phyloP scores from a whole-genome alignment of 1,140 invertebrate species.

The Hormaphis cornu region DNA sequence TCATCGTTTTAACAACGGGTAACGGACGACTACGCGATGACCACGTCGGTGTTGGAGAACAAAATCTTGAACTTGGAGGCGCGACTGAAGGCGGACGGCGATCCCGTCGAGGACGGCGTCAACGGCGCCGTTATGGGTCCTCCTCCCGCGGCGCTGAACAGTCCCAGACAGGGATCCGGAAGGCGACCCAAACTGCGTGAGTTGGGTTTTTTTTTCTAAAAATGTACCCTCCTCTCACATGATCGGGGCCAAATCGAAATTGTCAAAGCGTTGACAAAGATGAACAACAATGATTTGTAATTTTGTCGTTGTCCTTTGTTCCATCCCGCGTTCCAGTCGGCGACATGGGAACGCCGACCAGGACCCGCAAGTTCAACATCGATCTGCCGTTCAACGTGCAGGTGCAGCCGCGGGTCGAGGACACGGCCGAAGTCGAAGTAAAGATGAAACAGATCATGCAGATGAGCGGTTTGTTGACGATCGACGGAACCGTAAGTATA shows the following conservation, averaged over 20 bases:
- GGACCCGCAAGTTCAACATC: conserved; percentile 42
- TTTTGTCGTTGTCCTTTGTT: background rate
- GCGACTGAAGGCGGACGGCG: conserved; percentile 55
- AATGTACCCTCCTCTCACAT: too few relatives aligned
- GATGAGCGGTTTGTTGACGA: conserved; percentile 74
- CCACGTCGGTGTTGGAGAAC: conserved; percentile 47
- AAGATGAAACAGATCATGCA: conserved; percentile 69
- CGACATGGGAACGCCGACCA: conserved; percentile 45
- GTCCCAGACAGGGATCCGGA: conserved; percentile 37
- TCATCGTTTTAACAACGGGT: too few relatives aligned
- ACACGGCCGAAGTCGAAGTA: conserved; percentile 52
- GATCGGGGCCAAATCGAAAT: too few relatives aligned
- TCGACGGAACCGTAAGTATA: conserved; percentile 53
- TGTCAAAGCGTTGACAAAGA: too few relatives aligned
- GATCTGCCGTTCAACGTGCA: conserved; percentile 44
- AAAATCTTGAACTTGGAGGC: conserved; percentile 57
- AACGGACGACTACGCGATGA: too few relatives aligned
- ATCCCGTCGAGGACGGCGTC: conserved; percentile 47
- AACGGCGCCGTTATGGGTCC: too few relatives aligned
- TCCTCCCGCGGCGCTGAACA: conserved; percentile 15
- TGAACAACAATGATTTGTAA: background rate
- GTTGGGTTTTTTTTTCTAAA: conserved; percentile 27
- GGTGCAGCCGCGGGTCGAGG: conserved; percentile 34
- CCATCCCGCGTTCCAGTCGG: conserved; percentile 41
- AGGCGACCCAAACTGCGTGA: conserved; percentile 37